These are phyloP conservation scores for Theropithecus gelada DNA, from an alignment of 2,113 vertebrate genomes.

Conservation along the genomic window DNA sequence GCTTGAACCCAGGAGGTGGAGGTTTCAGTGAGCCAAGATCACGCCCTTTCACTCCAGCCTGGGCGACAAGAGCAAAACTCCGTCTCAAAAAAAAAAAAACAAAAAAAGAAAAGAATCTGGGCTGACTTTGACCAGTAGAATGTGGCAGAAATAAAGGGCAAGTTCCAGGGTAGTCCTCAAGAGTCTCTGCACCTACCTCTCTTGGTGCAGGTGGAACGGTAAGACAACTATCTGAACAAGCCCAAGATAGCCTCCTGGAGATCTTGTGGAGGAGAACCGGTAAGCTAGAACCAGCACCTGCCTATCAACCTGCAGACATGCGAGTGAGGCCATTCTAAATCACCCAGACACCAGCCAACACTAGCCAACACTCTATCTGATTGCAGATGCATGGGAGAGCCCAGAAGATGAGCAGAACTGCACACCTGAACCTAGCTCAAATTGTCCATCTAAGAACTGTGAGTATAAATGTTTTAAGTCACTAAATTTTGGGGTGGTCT, in stretches of 20 bases:
- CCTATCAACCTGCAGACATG: neutral
- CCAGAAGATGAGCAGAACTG: neutral
- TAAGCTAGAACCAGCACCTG: neutral
- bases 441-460: neutral
- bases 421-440: neutral
- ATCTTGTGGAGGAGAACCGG: neutral
- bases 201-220: neutral
- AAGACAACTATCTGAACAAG: neutral
- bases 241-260: neutral
- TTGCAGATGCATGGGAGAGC: neutral
- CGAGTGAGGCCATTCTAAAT: neutral
- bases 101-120: neutral
- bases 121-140: neutral
- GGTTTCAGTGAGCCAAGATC: too few relatives aligned
- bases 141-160: neutral
- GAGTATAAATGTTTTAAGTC: neutral
- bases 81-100: too few relatives aligned
- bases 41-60: fast-evolving
- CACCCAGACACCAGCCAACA: neutral
- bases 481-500: neutral
- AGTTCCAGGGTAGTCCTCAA: neutral
- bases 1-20: too few relatives aligned
- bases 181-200: neutral
- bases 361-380: neutral
- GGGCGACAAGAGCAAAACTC: too few relatives aligned